Conservation (phyloP, 2,888 invertebrate species). For the Pasiphila rectangulata region DNA sequence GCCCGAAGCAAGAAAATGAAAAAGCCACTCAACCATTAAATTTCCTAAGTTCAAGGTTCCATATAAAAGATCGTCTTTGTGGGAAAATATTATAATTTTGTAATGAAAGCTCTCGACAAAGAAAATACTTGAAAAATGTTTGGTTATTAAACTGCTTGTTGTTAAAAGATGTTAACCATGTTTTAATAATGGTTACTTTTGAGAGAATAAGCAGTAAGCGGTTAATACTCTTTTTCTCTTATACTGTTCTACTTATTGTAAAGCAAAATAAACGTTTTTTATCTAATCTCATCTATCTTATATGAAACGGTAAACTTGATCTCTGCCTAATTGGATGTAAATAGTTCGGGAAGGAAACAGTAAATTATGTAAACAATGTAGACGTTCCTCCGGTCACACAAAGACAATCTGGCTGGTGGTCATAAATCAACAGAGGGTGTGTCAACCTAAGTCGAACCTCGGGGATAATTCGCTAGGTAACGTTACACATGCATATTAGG, state of each 20-base stretch:
- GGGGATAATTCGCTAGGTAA: not conserved
- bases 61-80: conserved; percentile 23
- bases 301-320: not conserved
- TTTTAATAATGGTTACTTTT: not conserved
- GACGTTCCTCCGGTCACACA: conserved; percentile 4
- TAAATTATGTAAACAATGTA: conserved; percentile 13
- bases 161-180: not conserved
- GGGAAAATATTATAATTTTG: conserved; percentile 23
- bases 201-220: too few relatives aligned
- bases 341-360: conserved; percentile 10
- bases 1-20: conserved; percentile 52
- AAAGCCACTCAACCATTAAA: conserved; percentile 49
- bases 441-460: not conserved
- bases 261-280: too few relatives aligned
- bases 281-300: not conserved
- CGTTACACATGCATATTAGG: not conserved
- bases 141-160: conserved; percentile 13
- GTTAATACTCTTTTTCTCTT: too few relatives aligned
- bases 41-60: conserved; percentile 22
- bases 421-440: conserved; percentile 4
- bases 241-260: too few relatives aligned
- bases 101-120: conserved; percentile 27
- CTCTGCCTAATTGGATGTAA: conserved; percentile 8
- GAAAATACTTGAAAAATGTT: conserved; percentile 23
- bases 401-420: conserved; percentile 2